These are phyloP conservation scores for Eudorcas thomsonii DNA, from an alignment of 2,113 vertebrate genomes.

Conservation along the genomic window DNA sequence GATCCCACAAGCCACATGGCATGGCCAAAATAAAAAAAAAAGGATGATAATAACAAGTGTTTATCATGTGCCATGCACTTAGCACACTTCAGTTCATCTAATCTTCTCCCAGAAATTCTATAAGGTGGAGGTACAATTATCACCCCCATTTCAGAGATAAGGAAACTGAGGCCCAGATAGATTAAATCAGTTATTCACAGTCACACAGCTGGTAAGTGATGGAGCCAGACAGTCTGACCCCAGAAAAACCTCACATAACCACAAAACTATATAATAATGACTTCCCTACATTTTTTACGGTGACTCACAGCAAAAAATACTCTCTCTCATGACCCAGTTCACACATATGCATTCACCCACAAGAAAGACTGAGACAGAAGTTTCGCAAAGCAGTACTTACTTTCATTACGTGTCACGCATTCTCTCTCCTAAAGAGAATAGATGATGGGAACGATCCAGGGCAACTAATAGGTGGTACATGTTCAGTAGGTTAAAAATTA, in stretches of 20 bases:
- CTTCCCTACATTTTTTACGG: slow-evolving; percentile 47
- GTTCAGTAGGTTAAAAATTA: not conserved
- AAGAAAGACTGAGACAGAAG: not conserved
- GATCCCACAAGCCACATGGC: not conserved
- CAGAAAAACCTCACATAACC: slow-evolving; percentile 54
- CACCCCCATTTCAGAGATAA: slow-evolving; percentile 10
- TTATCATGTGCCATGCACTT: not conserved
- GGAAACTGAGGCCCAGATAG: slow-evolving; percentile 46
- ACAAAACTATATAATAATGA: slow-evolving; percentile 59
- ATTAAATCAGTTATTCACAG: slow-evolving; percentile 27
- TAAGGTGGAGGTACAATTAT: not conserved
- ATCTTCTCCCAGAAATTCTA: not conserved
- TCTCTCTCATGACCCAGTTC: slow-evolving; percentile 31
- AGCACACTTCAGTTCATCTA: not conserved
- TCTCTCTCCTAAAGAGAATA: not conserved
- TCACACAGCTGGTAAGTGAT: slow-evolving; percentile 12
- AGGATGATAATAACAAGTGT: not conserved
- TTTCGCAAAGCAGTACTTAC: not conserved
- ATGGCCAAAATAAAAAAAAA: not conserved
- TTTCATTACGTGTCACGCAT: not conserved
- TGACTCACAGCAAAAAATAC: slow-evolving; percentile 57
- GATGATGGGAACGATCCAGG: not conserved
- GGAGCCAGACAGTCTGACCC: slow-evolving; percentile 67
- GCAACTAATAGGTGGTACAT: not conserved
- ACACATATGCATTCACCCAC: slow-evolving; percentile 26